These are phyloP conservation scores for Larimichthys polyactis DNA, from an alignment of 2,113 vertebrate species.

Conservation along the genomic window DNA sequence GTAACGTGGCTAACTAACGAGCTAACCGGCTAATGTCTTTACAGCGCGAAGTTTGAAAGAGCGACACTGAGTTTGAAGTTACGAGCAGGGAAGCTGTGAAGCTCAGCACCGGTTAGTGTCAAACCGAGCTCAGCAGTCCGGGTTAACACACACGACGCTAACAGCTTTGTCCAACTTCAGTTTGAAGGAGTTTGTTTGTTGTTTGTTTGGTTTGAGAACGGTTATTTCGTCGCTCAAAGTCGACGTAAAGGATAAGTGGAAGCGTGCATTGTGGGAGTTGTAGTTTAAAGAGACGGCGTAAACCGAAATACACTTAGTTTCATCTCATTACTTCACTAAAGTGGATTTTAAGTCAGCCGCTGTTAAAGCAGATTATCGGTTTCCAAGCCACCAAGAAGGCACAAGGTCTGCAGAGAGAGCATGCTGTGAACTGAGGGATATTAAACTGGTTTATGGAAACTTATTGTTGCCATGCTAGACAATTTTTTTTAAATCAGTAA, in stretches of 20 bases:
- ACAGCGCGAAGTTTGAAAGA: slow-evolving; percentile 79
- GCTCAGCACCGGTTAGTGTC: not conserved
- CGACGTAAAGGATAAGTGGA: slow-evolving; percentile 32
- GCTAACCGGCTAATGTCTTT: slow-evolving; percentile 34
- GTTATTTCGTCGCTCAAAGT: slow-evolving; percentile 44
- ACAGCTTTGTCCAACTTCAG: not conserved
- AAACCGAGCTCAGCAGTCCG: fast-evolving
- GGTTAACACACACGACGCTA: not conserved
- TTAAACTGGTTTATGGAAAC: too few relatives aligned
- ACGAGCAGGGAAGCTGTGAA: fast-evolving
- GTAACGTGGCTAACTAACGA: slow-evolving; percentile 9
- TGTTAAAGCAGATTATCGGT: too few relatives aligned
- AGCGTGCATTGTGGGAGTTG: slow-evolving; percentile 59
- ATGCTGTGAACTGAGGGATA: too few relatives aligned
- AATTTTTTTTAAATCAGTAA: too few relatives aligned
- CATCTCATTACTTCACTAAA: not conserved
- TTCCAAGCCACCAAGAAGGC: too few relatives aligned
- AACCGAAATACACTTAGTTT: not conserved
- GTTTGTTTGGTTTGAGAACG: slow-evolving; percentile 23
- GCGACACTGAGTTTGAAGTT: not conserved
- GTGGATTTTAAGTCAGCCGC: not conserved
- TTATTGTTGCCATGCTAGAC: too few relatives aligned
- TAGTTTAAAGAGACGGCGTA: slow-evolving; percentile 25
- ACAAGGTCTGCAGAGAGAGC: too few relatives aligned
- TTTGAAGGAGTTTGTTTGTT: not conserved